Base-by-base conservation (phyloP, 2,888 invertebrate species). In the Drepana falcataria region DNA sequence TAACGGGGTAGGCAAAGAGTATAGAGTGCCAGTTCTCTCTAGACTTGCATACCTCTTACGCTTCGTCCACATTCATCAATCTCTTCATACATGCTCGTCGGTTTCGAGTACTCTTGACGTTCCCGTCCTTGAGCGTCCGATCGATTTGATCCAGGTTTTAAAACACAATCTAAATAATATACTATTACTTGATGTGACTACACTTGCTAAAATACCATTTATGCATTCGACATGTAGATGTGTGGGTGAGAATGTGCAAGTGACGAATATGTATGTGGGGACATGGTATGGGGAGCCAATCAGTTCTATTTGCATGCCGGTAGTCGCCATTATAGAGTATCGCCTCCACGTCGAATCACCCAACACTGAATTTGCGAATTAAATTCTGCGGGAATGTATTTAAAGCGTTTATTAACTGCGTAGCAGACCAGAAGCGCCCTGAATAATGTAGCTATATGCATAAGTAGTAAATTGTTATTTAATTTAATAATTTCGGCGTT, bases 281-380 rank as follows among this genome's bases (percentile, higher is more conserved):
- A 54, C 52, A 57, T 59, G 60, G 67, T 73, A 71, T 74, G 68
- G 64, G 59, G 63, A 74, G 71, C 76, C 79, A 83, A 84, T 83
- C 81, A 81, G 75, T 72, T 74, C 69, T 80, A 80, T 84, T 83
- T 83, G 73, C 76, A 81, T 80, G 81, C 76, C 75, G 75, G 78
- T 73, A 74, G 76, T 78, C 70, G 59, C 72, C 71, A 79, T 78
- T 77, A 77, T 68, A 67, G 73, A 60, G 71, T 74, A 71, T 72
- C 73, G 73, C 60, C 63, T 61, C 65, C 55, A 48, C 55, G 55
- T 61, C 57, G 63, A 63, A 65, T 60, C 59, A 61, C 59, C 63
- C 56, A 56, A 61, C 62, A 64, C 59, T 57, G 59, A 66, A 73
- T 69, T 69, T 65, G 66, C 73, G 66, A 73, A 73, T 75, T 65